Evolutionary conservation across 2,113 vertebrate species (phyloP), one percentile per base, ranked within the genome.

Genomic region (Melanostigma gelatinosum): DNA sequence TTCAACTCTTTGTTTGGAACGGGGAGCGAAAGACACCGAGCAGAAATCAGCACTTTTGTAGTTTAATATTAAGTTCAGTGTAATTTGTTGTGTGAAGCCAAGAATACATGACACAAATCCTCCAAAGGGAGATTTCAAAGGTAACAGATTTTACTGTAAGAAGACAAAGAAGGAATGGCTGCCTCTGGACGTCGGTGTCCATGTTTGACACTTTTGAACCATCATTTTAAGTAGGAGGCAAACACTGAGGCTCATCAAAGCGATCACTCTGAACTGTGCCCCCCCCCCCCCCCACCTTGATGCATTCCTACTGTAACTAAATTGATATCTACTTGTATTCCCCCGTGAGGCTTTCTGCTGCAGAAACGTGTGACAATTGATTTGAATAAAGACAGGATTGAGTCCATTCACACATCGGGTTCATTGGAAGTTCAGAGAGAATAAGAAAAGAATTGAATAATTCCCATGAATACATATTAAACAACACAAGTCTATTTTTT

Each of bases 351-450:
- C 58, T n/a, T 36, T 60, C 6, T 0, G 22, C 50, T 38, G 71
- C 57, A 42, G 38, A 32, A 50, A 75, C 27, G 18, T 34, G 46
- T 52, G 32, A 63, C 38, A 2, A 16, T 40, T 80, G 44, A 24
- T 46, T 54, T 44, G 4, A 38, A 52, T 67, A 24, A 24, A 54
- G 10, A 55, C 7, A 6, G 1, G 58, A 38, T 2, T 8, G 10
- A 7, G 8, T 71, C 7, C 15, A 10, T 29, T 57, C 50, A 60
- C 66, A 65, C n/a, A 15, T 7, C 18, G 18, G 68, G 80, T 82
- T 75, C 58, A 61, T 24, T 40, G 6, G 9, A 1, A 75, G 71
- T 75, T 71, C 58, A 67, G 16, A 38, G 50, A 54, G 69, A 58
- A 65, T 29, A 22, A 44, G 6, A 48, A 20, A 34, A 42, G 12